Evolutionary conservation across 2,113 vertebrate species (phyloP).

Genomic region (Lepisosteus osseus): DNA sequence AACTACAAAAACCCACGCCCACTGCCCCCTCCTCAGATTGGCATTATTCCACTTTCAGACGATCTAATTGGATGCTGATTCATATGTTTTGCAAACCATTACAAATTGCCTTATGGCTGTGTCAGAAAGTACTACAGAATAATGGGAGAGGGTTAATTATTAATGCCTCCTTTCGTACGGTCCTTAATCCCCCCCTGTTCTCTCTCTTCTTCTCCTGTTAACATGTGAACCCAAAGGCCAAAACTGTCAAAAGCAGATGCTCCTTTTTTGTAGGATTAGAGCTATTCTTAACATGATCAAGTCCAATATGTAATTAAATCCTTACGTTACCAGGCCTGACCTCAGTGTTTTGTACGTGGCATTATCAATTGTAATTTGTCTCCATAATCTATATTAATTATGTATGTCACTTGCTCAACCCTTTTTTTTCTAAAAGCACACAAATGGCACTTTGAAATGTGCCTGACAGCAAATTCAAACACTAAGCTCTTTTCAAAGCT

Average conservation of each 20-base stretch:
- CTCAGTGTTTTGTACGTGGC: conserved; percentile 3
- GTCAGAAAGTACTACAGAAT: conserved; percentile 5
- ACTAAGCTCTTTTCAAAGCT: too few species aligned
- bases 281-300: background rate
- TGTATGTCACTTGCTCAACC: background rate
- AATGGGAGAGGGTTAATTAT: conserved; percentile 56
- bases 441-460: background rate
- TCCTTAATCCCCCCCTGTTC: background rate
- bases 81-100: too few species aligned
- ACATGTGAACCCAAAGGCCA: too few species aligned
- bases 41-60: too few species aligned
- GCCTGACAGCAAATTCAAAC: too few species aligned
- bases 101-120: too few species aligned
- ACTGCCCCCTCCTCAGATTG: conserved; percentile 1
- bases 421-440: background rate
- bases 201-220: background rate
- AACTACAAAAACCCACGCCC: conserved; percentile 19
- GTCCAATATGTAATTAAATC: conserved; percentile 11
- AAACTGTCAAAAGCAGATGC: background rate
- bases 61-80: too few species aligned
- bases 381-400: conserved; percentile 20
- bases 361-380: conserved; percentile 11
- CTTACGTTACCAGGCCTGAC: background rate
- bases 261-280: background rate
- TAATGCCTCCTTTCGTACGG: conserved; percentile 39